A percentile compares a stretch with the other conserved stretches of the same genome.
phyloP scores from a whole-genome alignment of 2,797 vertebrate species.

The Sus cebifrons region DNA sequence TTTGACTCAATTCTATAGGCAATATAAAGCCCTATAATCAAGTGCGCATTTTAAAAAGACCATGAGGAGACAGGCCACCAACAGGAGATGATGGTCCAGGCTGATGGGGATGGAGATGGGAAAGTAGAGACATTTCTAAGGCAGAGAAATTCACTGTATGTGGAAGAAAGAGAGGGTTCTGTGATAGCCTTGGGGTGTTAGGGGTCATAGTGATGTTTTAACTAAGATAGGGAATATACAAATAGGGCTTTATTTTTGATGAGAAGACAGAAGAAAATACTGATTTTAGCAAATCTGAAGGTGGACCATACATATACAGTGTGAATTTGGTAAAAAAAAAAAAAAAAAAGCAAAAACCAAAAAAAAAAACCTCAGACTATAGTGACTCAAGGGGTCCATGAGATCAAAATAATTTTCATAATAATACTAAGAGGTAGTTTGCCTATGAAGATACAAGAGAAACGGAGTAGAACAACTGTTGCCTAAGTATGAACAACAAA shows the following conservation, averaged over 20 bases:
- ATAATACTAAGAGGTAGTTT: neutral
- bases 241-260: neutral
- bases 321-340: neutral
- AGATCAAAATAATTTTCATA: neutral
- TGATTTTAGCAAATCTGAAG: conserved; percentile 10
- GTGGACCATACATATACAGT: neutral
- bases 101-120: neutral
- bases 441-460: neutral
- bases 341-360: no score
- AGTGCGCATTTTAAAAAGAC: neutral
- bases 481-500: neutral
- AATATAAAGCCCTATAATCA: neutral
- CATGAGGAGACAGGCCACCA: neutral
- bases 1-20: neutral
- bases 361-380: neutral
- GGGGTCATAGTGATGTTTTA: neutral
- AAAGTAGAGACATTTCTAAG: neutral
- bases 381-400: neutral
- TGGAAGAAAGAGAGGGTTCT: neutral
- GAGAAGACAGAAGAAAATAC: neutral
- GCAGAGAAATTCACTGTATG: neutral
- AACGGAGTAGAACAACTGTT: neutral
- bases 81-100: neutral
- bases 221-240: neutral
- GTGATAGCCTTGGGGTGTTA: neutral